A percentile compares a stretch with the other conserved stretches of the same genome.
Conservation (phyloP, 2,888 invertebrate genomes). For the Drosophila melanosoma region DNA sequence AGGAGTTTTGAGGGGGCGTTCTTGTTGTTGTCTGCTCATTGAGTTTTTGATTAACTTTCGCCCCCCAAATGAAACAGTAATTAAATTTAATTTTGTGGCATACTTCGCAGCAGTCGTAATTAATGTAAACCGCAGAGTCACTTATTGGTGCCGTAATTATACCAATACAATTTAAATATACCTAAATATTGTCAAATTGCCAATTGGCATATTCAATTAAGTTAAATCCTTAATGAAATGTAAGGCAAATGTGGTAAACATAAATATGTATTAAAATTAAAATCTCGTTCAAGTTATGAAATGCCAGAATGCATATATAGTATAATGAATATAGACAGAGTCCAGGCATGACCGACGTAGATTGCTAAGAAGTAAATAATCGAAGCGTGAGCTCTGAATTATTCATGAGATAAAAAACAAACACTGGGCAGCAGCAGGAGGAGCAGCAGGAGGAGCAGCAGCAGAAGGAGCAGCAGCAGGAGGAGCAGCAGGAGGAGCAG, state of each 20-base stretch:
- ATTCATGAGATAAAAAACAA: conserved; percentile 77
- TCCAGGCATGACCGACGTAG: conserved; percentile 28
- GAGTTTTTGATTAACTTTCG: conserved; percentile 78
- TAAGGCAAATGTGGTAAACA: conserved; percentile 4
- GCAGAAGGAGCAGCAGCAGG: conserved; percentile 21
- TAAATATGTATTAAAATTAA: conserved; percentile 68
- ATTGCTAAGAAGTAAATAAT: conserved; percentile 81
- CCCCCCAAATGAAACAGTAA: conserved; percentile 72
- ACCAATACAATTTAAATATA: not conserved
- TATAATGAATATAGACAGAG: not conserved
- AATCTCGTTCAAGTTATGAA: conserved; percentile 52
- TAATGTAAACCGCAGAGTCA: conserved; percentile 45
- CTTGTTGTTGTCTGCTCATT: conserved; percentile 65
- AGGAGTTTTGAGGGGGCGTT: not conserved
- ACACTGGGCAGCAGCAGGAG: conserved; percentile 23
- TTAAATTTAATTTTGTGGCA: conserved; percentile 80
- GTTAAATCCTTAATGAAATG: conserved; percentile 21
- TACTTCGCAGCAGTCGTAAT: conserved; percentile 63
- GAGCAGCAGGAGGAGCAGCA: conserved; percentile 19
- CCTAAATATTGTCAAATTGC: conserved; percentile 14
- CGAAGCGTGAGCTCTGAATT: conserved; percentile 80
- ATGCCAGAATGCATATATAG: conserved; percentile 18
- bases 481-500: conserved; percentile 35
- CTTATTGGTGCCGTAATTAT: conserved; percentile 61
- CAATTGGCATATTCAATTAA: conserved; percentile 54